Base-by-base conservation (phyloP, 2,113 vertebrate genomes). In the Talpa occidentalis region DNA sequence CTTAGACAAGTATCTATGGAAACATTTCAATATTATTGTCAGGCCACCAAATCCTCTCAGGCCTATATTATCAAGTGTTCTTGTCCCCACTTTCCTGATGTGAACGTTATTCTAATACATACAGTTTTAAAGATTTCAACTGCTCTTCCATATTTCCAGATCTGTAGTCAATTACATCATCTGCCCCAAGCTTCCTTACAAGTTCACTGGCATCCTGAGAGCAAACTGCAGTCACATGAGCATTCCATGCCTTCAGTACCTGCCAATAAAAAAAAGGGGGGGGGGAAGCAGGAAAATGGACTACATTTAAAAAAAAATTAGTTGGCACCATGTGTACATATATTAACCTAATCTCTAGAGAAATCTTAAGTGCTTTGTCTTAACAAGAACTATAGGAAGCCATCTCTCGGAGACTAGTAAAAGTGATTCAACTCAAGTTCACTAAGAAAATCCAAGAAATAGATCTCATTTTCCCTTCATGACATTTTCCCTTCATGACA, bases 211-310 rank as follows among this genome's bases (percentile, higher is more conserved):
- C 99, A 97, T 99, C 99, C 77, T 97, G 98, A 97, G 99, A 99
- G 98, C 99, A 99, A 85, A 99, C 99, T 21, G 99, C 99, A 0
- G 99, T 99, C 97, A 99, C 99, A 0, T 99, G 99, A 78, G 98
- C 99, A 49, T 98, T 98, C 99, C 99, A 99, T 0, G 99, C 99
- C 97, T 99, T 99, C 97, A 99, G 64, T 93, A 99, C 95, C 99
- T 99, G 95, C 37, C 97, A 69, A 94, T 35, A 95, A 94, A 16
- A 22, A 21, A 40, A 32, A 6, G 3, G 1, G 10, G 5, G 79
- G 24, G 0, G 0, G 2, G 2, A 16, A 3, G 32, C 11, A 49
- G 28, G 73, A 88, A 91, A 94, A 47, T 0, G 5, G 3, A 82
- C 26, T 49, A 24, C 12, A 42, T 74, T 67, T 26, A 66, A 78